Evolutionary conservation across 1,140 invertebrate genomes (phyloP).

Genomic region (Mercenaria mercenaria): DNA sequence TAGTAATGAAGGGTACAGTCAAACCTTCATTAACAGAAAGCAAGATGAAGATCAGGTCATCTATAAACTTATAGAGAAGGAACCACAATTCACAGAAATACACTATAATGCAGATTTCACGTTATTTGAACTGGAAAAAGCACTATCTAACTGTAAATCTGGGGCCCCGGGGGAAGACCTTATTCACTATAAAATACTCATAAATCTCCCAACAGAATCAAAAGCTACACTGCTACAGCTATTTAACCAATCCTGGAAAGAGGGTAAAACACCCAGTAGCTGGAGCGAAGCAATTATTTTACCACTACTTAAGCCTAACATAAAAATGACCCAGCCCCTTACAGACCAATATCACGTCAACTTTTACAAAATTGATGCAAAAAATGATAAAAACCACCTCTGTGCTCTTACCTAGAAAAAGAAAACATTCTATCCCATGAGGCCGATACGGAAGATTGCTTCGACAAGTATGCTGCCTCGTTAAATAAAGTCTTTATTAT

Average conservation of each 20-base stretch:
- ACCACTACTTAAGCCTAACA: neutral
- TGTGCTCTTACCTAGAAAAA: neutral
- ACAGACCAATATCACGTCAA: conserved; percentile 29
- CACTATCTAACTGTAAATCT: neutral
- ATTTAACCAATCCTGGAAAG: conserved; percentile 29
- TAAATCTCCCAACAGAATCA: neutral
- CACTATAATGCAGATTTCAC: neutral
- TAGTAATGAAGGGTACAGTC: neutral
- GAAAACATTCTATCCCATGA: no score
- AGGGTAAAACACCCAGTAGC: neutral
- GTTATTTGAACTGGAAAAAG: conserved; percentile 2
- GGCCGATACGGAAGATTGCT: no score
- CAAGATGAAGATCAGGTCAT: neutral
- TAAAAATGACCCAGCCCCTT: neutral
- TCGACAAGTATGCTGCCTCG: no score
- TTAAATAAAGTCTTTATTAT: no score
- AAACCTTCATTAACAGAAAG: neutral
- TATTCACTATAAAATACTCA: conserved; percentile 15
- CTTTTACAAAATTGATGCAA: conserved; percentile 29
- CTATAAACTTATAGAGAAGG: neutral
- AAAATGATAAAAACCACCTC: conserved; percentile 20
- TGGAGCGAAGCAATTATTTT: conserved; percentile 29
- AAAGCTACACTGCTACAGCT: neutral
- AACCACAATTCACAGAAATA: neutral
- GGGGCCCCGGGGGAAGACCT: neutral